Evolutionary conservation across 92 coral and sea anemone species (phyloP).

Genomic region (Porites evermanni): DNA sequence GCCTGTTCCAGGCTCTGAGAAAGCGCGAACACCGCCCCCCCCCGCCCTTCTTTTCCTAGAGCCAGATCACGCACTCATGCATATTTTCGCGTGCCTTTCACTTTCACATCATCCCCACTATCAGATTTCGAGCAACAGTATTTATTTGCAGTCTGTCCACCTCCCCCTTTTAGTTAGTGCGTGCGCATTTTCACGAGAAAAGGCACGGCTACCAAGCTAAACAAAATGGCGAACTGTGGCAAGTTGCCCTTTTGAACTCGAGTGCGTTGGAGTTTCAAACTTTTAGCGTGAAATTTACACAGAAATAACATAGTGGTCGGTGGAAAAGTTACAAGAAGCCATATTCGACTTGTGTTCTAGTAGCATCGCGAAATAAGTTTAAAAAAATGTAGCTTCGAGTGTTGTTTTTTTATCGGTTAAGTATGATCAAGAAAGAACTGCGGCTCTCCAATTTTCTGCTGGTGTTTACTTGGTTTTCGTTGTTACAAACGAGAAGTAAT

Average conservation of each 20-base stretch:
- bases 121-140: no score
- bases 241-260: neutral
- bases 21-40: no score
- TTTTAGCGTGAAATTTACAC: neutral
- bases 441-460: neutral
- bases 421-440: constrained; percentile 1
- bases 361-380: no score
- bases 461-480: neutral
- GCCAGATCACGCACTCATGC: no score
- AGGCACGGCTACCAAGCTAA: constrained; percentile 15
- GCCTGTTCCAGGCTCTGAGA: no score
- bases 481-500: constrained; percentile 14
- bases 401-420: neutral
- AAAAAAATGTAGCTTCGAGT: neutral
- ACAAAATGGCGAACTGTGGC: neutral
- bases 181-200: neutral
- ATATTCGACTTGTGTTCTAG: no score
- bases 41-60: no score
- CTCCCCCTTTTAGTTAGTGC: neutral
- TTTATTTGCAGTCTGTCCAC: no score
- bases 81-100: no score
- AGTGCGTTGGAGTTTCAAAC: neutral
- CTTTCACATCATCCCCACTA: no score
- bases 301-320: neutral
- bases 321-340: neutral